Conservation (phyloP, 2,888 invertebrate genomes). For the Eupithecia insigniata region DNA sequence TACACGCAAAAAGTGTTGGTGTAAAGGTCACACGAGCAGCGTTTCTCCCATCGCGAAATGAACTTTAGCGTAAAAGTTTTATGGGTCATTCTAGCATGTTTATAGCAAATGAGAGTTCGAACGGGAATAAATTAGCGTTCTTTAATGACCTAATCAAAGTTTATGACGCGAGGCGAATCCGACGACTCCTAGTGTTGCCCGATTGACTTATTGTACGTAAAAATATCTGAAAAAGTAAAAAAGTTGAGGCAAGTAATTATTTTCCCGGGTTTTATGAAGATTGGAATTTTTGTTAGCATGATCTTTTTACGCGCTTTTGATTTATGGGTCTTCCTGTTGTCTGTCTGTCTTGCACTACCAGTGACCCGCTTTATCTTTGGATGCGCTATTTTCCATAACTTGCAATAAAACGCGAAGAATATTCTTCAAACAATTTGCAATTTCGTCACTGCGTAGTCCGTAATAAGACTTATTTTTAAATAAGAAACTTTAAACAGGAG, state of each 20-base stretch:
- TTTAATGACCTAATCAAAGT: conserved; percentile 85
- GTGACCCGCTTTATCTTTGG: conserved; percentile 14
- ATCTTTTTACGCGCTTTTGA: conserved; percentile 72
- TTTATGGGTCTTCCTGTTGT: conserved; percentile 73
- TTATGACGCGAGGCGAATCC: conserved; percentile 83
- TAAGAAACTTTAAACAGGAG: neutral
- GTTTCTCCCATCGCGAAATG: conserved; percentile 50
- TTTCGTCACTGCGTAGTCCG: neutral
- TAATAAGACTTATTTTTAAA: neutral
- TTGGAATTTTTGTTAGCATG: conserved; percentile 77
- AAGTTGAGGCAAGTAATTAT: conserved; percentile 68
- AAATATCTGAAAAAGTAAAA: conserved; percentile 45
- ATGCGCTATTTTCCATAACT: conserved; percentile 15
- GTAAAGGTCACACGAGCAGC: conserved; percentile 65
- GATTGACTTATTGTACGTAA: conserved; percentile 79
- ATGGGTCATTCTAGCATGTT: conserved; percentile 70
- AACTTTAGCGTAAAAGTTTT: conserved; percentile 57
- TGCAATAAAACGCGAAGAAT: neutral
- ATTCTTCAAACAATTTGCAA: neutral
- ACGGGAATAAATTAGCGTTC: conserved; percentile 82
- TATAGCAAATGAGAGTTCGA: conserved; percentile 75
- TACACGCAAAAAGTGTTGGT: conserved; percentile 58
- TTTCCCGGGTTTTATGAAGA: conserved; percentile 81
- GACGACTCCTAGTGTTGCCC: conserved; percentile 81
- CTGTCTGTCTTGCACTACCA: conserved; percentile 30